Evolutionary conservation across 1,140 invertebrate genomes (phyloP).

Genomic region (Cardiocondyla obscurior): DNA sequence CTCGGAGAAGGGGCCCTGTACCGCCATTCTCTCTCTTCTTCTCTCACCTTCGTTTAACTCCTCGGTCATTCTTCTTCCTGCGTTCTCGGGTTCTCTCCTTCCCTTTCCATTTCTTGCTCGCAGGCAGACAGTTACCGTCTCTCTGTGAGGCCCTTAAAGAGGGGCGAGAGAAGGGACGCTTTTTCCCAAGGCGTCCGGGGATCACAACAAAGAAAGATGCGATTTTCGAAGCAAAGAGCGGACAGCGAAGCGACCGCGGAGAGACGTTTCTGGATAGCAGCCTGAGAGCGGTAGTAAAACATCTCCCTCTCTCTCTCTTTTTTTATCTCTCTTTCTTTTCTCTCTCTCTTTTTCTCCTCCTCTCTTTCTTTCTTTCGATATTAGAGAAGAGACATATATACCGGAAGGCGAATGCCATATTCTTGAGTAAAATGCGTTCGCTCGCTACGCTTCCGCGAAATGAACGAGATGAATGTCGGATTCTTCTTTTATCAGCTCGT

Average conservation of each 20-base stretch:
- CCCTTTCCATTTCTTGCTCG: background rate
- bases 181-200: constrained; percentile 48
- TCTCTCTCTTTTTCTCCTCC: background rate
- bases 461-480: constrained; percentile 18
- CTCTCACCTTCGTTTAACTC: background rate
- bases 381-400: constrained; percentile 14
- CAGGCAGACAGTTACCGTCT: constrained; percentile 24
- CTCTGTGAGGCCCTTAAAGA: constrained; percentile 23
- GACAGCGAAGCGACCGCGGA: constrained; percentile 15
- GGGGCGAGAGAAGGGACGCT: constrained; percentile 34
- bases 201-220: constrained; percentile 54
- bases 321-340: background rate
- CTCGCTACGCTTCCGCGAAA: constrained; percentile 13
- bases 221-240: constrained; percentile 38
- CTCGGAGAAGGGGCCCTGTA: constrained; percentile 40
- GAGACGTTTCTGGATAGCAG: constrained; percentile 47
- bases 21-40: constrained; percentile 13
- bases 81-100: background rate
- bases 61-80: background rate
- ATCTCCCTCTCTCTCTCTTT: background rate
- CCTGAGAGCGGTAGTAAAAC: constrained; percentile 9
- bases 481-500: constrained; percentile 25
- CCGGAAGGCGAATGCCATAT: constrained; percentile 40
- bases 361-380: constrained; percentile 1
- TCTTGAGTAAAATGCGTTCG: constrained; percentile 15